Percentiles rank a stretch among this genome's conserved stretches.
These are phyloP conservation scores for Talpa occidentalis DNA, from an alignment of 2,113 vertebrate genomes.

Conservation along the genomic window DNA sequence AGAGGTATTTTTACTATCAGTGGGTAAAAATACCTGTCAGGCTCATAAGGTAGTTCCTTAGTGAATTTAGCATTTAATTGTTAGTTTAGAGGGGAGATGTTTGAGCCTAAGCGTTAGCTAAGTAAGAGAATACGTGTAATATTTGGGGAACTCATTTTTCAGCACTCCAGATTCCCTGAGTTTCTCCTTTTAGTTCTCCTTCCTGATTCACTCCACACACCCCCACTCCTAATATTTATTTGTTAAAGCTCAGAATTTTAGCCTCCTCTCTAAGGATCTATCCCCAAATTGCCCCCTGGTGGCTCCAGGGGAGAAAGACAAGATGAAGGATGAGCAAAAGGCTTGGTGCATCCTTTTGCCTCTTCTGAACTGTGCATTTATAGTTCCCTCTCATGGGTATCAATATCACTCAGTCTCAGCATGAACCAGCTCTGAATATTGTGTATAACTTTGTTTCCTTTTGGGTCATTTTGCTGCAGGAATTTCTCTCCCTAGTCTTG, in stretches of 20 bases:
- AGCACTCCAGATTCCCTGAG: background rate
- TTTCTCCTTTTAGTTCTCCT: background rate
- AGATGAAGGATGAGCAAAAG: background rate
- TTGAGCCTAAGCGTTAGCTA: conserved; percentile 22
- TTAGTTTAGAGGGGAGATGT: background rate
- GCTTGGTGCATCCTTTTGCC: background rate
- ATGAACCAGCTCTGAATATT: background rate
- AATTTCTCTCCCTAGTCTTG: background rate
- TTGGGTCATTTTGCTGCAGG: background rate
- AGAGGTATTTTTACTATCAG: background rate
- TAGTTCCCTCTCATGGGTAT: background rate
- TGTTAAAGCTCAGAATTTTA: background rate
- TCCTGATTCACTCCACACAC: background rate
- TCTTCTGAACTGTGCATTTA: background rate
- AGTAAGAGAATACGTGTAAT: background rate
- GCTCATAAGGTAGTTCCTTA: background rate
- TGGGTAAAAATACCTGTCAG: background rate
- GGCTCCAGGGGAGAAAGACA: conserved; percentile 45
- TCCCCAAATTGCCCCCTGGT: conserved; percentile 70
- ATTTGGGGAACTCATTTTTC: background rate
- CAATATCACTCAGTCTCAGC: background rate
- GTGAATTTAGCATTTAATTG: background rate
- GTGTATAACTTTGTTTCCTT: background rate
- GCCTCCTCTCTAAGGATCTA: background rate
- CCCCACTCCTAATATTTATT: background rate